Percentiles rank a stretch among this genome's conserved stretches.
Conservation (phyloP, 2,888 invertebrate genomes). For the Noctuana brunneofusca region DNA sequence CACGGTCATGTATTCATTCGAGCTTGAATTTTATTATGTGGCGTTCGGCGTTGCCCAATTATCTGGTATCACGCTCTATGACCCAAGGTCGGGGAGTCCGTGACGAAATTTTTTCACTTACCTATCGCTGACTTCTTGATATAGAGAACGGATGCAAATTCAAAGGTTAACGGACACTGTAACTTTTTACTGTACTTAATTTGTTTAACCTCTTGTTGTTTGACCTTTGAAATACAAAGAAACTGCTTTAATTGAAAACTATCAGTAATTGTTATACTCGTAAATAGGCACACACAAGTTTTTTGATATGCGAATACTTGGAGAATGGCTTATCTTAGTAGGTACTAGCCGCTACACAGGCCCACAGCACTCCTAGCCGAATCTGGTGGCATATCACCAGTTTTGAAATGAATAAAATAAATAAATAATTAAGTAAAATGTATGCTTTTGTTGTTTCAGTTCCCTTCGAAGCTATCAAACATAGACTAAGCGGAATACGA, state of each 20-base stretch:
- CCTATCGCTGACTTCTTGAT: not conserved
- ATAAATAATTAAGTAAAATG: too few species aligned
- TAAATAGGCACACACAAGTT: too few species aligned
- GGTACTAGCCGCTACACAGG: too few species aligned
- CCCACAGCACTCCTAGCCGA: too few species aligned
- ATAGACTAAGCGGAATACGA: constrained; percentile 53
- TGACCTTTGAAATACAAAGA: not conserved
- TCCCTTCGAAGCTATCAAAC: constrained; percentile 52
- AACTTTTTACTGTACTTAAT: not conserved
- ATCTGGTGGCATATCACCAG: too few species aligned
- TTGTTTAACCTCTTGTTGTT: not conserved
- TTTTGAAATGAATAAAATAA: too few species aligned
- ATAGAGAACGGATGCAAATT: too few species aligned
- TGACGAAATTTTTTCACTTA: constrained; percentile 17
- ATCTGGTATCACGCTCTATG: not conserved
- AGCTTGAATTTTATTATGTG: constrained; percentile 4
- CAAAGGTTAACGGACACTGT: not conserved
- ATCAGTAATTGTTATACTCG: too few species aligned
- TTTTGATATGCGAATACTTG: too few species aligned
- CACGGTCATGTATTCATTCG: constrained; percentile 3
- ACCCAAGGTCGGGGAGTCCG: constrained; percentile 13
- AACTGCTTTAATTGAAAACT: not conserved
- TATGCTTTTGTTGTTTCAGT: constrained; percentile 48
- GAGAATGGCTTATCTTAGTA: too few species aligned
- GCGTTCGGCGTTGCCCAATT: constrained; percentile 17